Conservation (phyloP, 64 coral and sea anemone genomes). For the Platygyra sinensis region DNA sequence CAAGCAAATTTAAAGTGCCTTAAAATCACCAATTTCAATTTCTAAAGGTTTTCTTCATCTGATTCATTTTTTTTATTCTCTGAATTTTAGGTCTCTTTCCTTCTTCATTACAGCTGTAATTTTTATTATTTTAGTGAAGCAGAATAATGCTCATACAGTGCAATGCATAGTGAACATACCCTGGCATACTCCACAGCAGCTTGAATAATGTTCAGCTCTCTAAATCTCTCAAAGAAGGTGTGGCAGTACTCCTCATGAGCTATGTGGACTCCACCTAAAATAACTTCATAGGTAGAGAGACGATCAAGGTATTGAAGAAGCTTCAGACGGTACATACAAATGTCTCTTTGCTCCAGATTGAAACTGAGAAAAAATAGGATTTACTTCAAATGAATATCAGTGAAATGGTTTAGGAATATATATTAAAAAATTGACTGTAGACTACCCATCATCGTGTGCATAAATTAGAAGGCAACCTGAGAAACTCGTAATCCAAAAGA, state of each 20-base stretch:
- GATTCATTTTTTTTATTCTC: no score
- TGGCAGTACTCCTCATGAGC: slow-evolving; percentile 86
- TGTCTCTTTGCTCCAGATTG: slow-evolving; percentile 88
- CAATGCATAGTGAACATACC: slow-evolving; percentile 15
- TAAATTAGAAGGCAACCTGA: no score
- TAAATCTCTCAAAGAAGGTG: slow-evolving; percentile 79
- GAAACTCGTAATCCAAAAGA: no score
- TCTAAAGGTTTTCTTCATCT: no score
- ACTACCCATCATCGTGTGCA: no score
- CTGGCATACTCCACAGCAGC: slow-evolving; percentile 89
- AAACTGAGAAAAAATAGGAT: slow-evolving; percentile 53
- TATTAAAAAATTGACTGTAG: no score
- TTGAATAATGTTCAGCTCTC: slow-evolving; percentile 86
- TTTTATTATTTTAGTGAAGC: not conserved
- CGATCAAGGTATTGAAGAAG: slow-evolving; percentile 87
- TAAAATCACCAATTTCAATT: no score
- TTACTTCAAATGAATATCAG: no score
- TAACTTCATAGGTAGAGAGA: slow-evolving; percentile 78
- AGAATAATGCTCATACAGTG: not conserved
- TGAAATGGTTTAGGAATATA: no score
- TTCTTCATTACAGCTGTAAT: no score
- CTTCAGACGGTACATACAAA: slow-evolving; percentile 92
- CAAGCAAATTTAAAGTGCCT: no score
- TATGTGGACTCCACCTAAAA: slow-evolving; percentile 76
- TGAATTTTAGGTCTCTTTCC: not conserved